Evolutionary conservation across 2,797 vertebrate genomes (phyloP).

Genomic region (Selene dorsalis): DNA sequence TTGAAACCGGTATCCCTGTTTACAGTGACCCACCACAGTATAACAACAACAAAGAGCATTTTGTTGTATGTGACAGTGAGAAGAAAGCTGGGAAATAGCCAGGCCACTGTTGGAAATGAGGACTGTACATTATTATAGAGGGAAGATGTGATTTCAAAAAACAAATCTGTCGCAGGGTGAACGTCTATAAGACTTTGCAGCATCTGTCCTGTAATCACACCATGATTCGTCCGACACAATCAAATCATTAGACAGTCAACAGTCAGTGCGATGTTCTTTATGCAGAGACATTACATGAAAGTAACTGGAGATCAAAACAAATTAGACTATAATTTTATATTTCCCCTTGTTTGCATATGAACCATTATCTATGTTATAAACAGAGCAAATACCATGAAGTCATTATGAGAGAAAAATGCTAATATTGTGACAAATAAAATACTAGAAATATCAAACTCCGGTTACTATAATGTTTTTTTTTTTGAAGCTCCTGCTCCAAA

Average conservation of each 20-base stretch:
- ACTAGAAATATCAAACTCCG: slow-evolving; percentile 6
- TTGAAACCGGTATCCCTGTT: slow-evolving; percentile 38
- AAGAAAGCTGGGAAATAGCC: slow-evolving; percentile 48
- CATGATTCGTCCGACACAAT: no score
- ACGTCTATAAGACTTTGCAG: neutral
- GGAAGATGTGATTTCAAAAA: slow-evolving; percentile 12
- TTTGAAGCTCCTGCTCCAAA: slow-evolving; percentile 61
- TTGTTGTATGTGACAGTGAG: slow-evolving; percentile 49
- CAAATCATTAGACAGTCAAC: neutral
- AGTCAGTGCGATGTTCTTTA: neutral
- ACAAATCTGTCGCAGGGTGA: neutral
- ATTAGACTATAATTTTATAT: neutral
- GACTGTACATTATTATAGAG: slow-evolving; percentile 2
- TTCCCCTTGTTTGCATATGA: neutral
- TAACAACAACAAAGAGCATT: slow-evolving; percentile 23
- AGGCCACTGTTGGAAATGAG: slow-evolving; percentile 17
- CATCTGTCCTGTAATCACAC: neutral
- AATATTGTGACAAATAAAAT: slow-evolving; percentile 14
- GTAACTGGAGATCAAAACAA: neutral
- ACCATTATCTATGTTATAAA: neutral
- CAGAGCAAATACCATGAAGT: neutral
- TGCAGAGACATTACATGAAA: neutral
- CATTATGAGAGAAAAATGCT: neutral
- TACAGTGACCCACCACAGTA: slow-evolving; percentile 28
- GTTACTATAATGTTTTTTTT: slow-evolving; percentile 46